Base-by-base conservation (phyloP, 2,797 vertebrate species). In the Pempheris klunzingeri region DNA sequence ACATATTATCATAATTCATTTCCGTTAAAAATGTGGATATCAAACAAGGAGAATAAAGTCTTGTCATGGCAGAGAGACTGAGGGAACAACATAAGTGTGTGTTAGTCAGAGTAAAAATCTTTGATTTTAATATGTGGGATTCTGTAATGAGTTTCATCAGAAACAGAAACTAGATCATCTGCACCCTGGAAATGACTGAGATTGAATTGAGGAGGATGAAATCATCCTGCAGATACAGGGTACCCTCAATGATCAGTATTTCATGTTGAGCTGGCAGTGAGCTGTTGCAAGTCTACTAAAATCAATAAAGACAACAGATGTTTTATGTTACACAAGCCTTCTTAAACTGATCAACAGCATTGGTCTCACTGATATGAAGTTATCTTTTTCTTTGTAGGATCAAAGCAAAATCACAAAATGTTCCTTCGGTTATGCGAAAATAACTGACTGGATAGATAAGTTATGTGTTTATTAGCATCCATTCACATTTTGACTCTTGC, bases 341-440 rank as follows among this genome's bases (percentile, higher is more conserved):
- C 7, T 22, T 53, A 13, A 53, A 46, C 7, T 38, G 43, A 14
- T 20, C 2, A 64, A 52, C 1, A 32, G 14, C 36, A 58, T 57
- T 55, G 38, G 30, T 66, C 22, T 20, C 7, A 38, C 8, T 34
- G 4, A 12, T 28, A 28, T 70, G n/a, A 43, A 10, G 20, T 18
- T 32, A 22, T 32, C 2, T 55, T 38, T 65, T 34, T 7, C 10
- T 50, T 26, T 62, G 14, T 43, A 64, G 1, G 17, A 36, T 34
- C 7, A n/a, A 13, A 22, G 10, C 17, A 24, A 15, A 59, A 44
- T 38, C 20, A 46, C 36, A 47, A 59, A 50, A 38, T 17, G 28
- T 44, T 10, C 0, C 26, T n/a, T 13, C 0, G 0, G 28, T 59
- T 38, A 26, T 0, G 0, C 34, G 9, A 67, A 57, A 28, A 9